phyloP scores from a whole-genome alignment of 2,888 invertebrate genomes.

The Habrosyne pyritoides region DNA sequence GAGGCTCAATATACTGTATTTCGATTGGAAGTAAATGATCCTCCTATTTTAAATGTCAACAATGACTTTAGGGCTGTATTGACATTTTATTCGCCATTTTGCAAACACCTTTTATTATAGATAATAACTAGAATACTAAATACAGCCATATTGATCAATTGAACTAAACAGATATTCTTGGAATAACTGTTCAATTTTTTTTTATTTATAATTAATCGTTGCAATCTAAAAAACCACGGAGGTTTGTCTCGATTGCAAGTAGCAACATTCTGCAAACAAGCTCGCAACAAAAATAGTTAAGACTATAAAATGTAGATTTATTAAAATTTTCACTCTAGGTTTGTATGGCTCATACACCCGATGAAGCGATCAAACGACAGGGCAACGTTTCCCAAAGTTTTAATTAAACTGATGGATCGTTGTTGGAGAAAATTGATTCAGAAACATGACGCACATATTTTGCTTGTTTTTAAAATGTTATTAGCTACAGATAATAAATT shows the following conservation, averaged over 20 bases:
- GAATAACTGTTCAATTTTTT: too few species aligned
- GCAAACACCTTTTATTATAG: neutral
- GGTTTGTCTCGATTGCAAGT: too few species aligned
- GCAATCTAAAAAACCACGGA: too few species aligned
- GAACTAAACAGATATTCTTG: neutral
- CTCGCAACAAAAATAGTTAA: neutral
- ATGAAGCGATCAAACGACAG: neutral
- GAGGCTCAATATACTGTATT: conserved; percentile 7
- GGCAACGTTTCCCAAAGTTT: neutral
- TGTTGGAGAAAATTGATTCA: neutral
- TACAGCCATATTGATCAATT: too few species aligned
- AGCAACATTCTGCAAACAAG: too few species aligned
- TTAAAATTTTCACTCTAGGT: neutral
- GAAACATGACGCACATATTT: neutral
- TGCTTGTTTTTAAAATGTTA: neutral
- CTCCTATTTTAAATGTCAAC: conserved; percentile 1
- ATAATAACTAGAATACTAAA: neutral
- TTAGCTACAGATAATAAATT: neutral
- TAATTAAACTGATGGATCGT: neutral
- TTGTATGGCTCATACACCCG: neutral
- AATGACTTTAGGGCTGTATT: neutral
- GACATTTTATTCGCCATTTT: neutral
- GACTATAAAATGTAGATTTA: neutral
- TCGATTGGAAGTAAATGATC: neutral
- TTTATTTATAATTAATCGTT: too few species aligned